Conservation (phyloP, 2,888 invertebrate genomes). For the Eledone cirrhosa region DNA sequence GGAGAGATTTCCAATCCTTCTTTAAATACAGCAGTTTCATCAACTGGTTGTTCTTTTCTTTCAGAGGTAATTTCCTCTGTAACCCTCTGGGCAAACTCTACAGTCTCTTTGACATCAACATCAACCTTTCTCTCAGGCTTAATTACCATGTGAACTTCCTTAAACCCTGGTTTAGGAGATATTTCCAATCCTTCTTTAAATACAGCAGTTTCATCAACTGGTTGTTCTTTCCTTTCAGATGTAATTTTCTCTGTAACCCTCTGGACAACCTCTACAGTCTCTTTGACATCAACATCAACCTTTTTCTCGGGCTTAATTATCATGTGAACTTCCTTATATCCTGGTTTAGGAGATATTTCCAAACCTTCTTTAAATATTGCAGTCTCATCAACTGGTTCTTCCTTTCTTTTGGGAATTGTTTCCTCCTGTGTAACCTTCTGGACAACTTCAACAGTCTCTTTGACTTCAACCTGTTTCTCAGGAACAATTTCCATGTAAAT, state of each 20-base stretch:
- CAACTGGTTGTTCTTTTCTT: conserved; percentile 33
- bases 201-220: conserved; percentile 31
- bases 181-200: conserved; percentile 9
- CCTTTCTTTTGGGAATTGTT: background rate
- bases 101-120: conserved; percentile 32
- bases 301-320: conserved; percentile 32
- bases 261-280: background rate
- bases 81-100: conserved; percentile 18
- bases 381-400: conserved; percentile 8
- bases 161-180: conserved; percentile 24
- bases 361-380: background rate
- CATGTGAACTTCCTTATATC: conserved; percentile 33
- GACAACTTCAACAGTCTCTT: conserved; percentile 19
- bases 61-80: conserved; percentile 34
- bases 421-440: background rate
- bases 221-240: conserved; percentile 26
- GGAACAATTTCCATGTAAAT: conserved; percentile 27
- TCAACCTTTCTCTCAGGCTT: conserved; percentile 27
- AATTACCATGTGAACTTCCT: conserved; percentile 26
- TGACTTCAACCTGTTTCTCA: conserved; percentile 30
- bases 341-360: conserved; percentile 23
- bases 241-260: conserved; percentile 15
- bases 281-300: background rate
- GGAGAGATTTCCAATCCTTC: conserved; percentile 7
- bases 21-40: conserved; percentile 33